phyloP scores from a whole-genome alignment of 2,888 invertebrate species.

The Xylota sylvarum region DNA sequence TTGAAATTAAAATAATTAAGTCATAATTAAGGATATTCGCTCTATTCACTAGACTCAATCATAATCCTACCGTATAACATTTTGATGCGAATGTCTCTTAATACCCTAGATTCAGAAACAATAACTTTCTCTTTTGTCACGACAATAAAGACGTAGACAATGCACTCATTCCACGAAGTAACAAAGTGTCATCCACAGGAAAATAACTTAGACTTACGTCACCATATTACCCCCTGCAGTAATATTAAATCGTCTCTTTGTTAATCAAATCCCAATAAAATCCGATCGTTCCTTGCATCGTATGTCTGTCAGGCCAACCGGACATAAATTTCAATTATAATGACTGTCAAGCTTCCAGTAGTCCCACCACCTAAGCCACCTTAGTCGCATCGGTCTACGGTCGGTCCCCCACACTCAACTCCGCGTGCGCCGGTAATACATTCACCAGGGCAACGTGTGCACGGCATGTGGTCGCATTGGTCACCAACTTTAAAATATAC shows the following conservation, averaged over 20 bases:
- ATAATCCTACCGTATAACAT: no score
- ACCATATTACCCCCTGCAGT: constrained; percentile 23
- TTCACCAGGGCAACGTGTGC: constrained; percentile 52
- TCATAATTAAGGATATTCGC: no score
- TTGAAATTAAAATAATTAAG: no score
- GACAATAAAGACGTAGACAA: neutral
- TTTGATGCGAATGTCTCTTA: no score
- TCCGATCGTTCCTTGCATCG: constrained; percentile 42
- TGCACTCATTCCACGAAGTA: neutral
- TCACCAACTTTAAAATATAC: constrained; percentile 72
- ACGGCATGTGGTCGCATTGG: constrained; percentile 71
- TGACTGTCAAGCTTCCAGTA: constrained; percentile 69
- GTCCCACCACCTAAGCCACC: constrained; percentile 43
- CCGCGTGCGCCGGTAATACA: neutral
- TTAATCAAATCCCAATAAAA: constrained; percentile 72
- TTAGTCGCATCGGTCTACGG: constrained; percentile 11
- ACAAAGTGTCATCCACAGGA: constrained; percentile 38
- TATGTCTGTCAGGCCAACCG: constrained; percentile 66
- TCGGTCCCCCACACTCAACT: constrained; percentile 3
- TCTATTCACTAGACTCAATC: no score
- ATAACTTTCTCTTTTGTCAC: neutral
- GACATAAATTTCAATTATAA: constrained; percentile 76
- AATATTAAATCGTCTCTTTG: constrained; percentile 70
- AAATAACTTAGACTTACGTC: constrained; percentile 57
- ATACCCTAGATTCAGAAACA: neutral